A percentile compares a stretch with the other conserved stretches of the same genome.
phyloP scores from a whole-genome alignment of 2,797 vertebrate species.

The Poeciliopsis presidionis region DNA sequence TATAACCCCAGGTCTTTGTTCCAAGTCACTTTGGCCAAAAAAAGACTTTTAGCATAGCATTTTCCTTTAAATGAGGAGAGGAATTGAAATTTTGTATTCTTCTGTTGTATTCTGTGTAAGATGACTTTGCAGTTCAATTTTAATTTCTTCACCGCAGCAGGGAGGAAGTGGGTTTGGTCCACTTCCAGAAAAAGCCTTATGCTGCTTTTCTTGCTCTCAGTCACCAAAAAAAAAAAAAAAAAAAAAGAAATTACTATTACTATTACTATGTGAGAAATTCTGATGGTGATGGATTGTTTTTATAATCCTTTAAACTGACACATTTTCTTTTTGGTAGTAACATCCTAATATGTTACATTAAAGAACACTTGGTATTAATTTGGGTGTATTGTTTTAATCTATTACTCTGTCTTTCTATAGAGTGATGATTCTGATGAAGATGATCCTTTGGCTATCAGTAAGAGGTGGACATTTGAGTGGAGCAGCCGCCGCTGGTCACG shows the following conservation, averaged over 20 bases:
- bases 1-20: not conserved
- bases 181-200: not conserved
- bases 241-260: not conserved
- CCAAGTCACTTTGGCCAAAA: not conserved
- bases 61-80: not conserved
- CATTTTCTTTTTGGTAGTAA: not conserved
- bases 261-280: not conserved
- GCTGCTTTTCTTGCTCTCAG: not conserved
- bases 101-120: not conserved
- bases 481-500: slow-evolving; percentile 95
- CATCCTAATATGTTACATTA: not conserved
- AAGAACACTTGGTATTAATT: not conserved
- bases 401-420: slow-evolving; percentile 67
- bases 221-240: not conserved
- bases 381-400: not conserved
- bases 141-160: not conserved
- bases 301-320: not conserved
- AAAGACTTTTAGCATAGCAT: not conserved
- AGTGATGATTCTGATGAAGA: slow-evolving; percentile 98
- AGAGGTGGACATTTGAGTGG: slow-evolving; percentile 98
- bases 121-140: slow-evolving; percentile 2
- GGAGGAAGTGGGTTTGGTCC: not conserved
- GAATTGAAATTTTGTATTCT: not conserved
- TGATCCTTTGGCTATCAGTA: slow-evolving; percentile 93
- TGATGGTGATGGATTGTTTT: not conserved